A percentile compares a stretch with the other conserved stretches of the same genome.
These are phyloP conservation scores for Actenoides hombroni DNA, from an alignment of 2,113 vertebrate species.

Conservation along the genomic window DNA sequence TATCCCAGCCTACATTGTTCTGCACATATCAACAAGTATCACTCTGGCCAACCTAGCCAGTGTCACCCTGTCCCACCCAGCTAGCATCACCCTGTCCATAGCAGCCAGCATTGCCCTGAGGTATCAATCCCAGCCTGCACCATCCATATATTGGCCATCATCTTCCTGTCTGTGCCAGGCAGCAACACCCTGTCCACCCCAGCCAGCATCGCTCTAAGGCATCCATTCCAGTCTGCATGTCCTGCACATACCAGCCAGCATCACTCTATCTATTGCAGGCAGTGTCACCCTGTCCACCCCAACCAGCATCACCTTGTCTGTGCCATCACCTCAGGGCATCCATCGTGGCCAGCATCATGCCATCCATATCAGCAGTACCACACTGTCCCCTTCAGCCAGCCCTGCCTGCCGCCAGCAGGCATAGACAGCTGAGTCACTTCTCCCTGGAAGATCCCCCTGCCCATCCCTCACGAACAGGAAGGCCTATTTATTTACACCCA, in stretches of 20 bases:
- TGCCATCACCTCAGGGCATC: not conserved
- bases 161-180: not conserved
- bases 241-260: not conserved
- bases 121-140: not conserved
- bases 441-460: not conserved
- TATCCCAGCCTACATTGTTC: not conserved
- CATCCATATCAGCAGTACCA: not conserved
- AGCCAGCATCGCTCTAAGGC: not conserved
- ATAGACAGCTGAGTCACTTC: not conserved
- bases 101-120: not conserved
- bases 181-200: not conserved
- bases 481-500: not conserved
- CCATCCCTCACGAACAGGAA: rapidly evolving
- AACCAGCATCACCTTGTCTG: not conserved
- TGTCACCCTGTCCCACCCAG: no score
- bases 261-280: not conserved
- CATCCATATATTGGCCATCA: not conserved
- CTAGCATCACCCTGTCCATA: not conserved
- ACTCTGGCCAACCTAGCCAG: not conserved
- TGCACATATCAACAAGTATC: not conserved
- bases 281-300: not conserved
- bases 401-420: not conserved
- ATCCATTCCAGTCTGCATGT: not conserved
- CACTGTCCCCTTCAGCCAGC: not conserved
- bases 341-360: rapidly evolving